Evolutionary conservation across 2,888 invertebrate species (phyloP).

Genomic region (Chromoteleia sp.): DNA sequence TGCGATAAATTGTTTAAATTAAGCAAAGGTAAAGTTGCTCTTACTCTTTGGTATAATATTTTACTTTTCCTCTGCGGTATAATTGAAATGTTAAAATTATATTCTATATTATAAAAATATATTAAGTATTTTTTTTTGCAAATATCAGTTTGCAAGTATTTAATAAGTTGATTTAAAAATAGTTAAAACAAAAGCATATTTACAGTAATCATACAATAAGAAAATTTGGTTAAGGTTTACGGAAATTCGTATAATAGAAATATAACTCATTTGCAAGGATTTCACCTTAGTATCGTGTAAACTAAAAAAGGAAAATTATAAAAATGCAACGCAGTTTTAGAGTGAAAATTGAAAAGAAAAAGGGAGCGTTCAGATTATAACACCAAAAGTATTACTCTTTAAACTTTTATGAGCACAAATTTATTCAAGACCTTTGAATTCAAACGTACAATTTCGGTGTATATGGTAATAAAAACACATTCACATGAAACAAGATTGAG

Average conservation of each 20-base stretch:
- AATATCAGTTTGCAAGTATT: too few relatives aligned
- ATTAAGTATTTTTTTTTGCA: too few relatives aligned
- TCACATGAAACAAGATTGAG: background rate
- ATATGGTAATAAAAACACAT: conserved; percentile 10
- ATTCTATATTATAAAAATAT: too few relatives aligned
- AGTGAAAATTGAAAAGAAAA: background rate
- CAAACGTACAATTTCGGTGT: conserved; percentile 3
- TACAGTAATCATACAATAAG: too few relatives aligned
- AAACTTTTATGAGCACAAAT: conserved; percentile 12
- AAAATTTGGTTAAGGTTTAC: too few relatives aligned
- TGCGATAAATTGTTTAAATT: conserved; percentile 11
- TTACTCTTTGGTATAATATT: background rate
- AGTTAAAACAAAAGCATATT: too few relatives aligned
- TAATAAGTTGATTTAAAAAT: too few relatives aligned
- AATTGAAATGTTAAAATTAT: background rate
- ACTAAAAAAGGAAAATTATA: background rate
- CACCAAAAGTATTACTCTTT: conserved; percentile 3
- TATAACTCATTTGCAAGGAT: too few relatives aligned
- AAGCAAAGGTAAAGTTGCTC: conserved; percentile 5
- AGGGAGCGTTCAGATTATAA: background rate
- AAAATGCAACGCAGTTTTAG: conserved; percentile 1
- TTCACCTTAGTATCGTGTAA: background rate
- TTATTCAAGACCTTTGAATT: conserved; percentile 22
- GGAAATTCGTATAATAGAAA: too few relatives aligned
- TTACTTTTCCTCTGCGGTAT: background rate